Evolutionary conservation across 2,888 invertebrate genomes (phyloP), one percentile per base, ranked within the genome.

Genomic region (Vannuccia rotundouncinata): DNA sequence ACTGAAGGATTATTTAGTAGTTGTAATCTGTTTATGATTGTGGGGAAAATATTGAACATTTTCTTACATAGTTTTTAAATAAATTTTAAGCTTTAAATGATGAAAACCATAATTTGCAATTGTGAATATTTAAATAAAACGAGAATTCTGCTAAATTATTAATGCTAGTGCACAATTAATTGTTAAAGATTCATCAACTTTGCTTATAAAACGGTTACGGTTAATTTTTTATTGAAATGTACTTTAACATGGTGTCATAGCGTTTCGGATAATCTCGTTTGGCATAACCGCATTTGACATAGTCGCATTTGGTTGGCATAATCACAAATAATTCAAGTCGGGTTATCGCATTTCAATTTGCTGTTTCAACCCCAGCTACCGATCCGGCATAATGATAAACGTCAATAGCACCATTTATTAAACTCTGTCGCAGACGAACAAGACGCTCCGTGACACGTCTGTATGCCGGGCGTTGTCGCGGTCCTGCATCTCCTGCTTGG

Each of bases 381-480:
- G 66, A 5, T 66, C 66, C 66, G 66, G 66, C 66, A 22, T 66
- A 66, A 66, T 66, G 66, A 22, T 66, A 66, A 66, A 66, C 66
- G 66, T 66, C 66, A 66, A 66, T 66, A 66, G 5, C 66, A 66
- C 66, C 66, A 66, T 66, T 66, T 66, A 66, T 66, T 66, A 66
- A 22, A 5, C 66, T 5, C 66, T 66, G 66, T 66, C 66, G 66
- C 66, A 66, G 66, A 66, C 66, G 66, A 66, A 66, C 66, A 66
- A 66, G 66, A 66, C 66, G 66, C 66, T 66, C 66, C 66, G 66
- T 66, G 66, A 22, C 22, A 66, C 66, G 66, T 66, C 5, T 22
- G 66, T 66, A 22, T 66, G 66, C 5, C 5, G 66, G 66, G 66
- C 66, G 66, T 66, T 66, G 66, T 66, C 66, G 66, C 5, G 66